Conservation (phyloP, 2,797 vertebrate species). For the Hippopotamyrus pictus region DNA sequence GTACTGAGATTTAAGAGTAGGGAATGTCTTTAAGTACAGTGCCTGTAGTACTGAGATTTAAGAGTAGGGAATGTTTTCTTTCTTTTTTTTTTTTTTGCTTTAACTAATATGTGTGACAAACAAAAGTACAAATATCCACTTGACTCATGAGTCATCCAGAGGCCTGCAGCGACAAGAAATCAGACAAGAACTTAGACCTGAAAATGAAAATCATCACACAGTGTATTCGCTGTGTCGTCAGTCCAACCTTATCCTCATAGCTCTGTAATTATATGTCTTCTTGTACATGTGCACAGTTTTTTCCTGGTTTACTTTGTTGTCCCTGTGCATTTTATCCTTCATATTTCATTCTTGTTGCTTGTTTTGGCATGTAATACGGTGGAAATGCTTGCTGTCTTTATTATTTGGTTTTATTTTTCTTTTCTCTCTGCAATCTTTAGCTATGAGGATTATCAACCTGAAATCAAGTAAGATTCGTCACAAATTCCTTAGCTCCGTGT, state of each 20-base stretch:
- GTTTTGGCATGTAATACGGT: neutral
- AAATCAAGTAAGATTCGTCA: constrained; percentile 91
- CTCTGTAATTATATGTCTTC: neutral
- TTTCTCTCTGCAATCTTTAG: constrained; percentile 74
- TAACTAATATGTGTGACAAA: neutral
- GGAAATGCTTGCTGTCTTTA: constrained; percentile 19
- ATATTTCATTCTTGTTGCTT: constrained; percentile 28
- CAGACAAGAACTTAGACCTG: neutral
- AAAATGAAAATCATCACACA: neutral
- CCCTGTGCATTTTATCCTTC: constrained; percentile 23
- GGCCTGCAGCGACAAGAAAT: neutral
- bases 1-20: too few species aligned
- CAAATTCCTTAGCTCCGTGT: constrained; percentile 46
- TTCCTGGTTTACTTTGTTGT: constrained; percentile 10
- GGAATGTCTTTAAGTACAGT: neutral
- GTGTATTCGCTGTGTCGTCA: neutral
- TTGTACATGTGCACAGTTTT: neutral
- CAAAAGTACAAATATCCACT: neutral
- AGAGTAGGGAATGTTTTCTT: neutral
- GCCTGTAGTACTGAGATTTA: neutral
- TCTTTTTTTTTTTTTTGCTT: neutral
- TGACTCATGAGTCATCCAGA: neutral
- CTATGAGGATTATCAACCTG: constrained; percentile 92
- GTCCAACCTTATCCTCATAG: neutral
- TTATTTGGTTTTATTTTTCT: constrained; percentile 29